Base-by-base conservation (phyloP, 2,113 vertebrate genomes). In the Naja naja region DNA sequence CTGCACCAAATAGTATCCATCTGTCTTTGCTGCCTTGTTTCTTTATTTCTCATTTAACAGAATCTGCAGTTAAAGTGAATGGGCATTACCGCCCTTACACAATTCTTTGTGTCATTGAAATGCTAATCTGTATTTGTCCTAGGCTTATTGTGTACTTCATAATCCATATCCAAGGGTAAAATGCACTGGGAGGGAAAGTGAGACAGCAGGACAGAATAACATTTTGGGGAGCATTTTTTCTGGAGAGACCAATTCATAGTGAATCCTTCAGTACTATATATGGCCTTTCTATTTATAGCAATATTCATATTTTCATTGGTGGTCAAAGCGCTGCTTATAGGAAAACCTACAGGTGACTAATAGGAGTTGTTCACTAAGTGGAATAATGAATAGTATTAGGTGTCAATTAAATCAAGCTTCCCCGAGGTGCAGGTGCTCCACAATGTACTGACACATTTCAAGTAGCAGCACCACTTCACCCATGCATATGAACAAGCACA, bases 381-480 rank as follows among this genome's bases (percentile, higher is more conserved):
- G 99, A 99, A 99, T 99, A 99, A 99, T 99, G 98, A 99, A 98
- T 98, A 98, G 98, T 98, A 98, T 99, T 98, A 99, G 99, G 98
- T 99, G 98, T 99, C 99, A 99, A 99, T 99, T 99, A 99, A 99
- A 99, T 98, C 98, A 98, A 98, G 98, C 98, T 98, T 98, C 98
- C 98, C 97, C 97, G 97, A 99, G 98, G 98, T 99, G 99, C 99
- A 99, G 99, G 99, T 99, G 99, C 98, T 98, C 97, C 97, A 98
- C 98, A 99, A 99, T 98, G 98, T 98, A 98, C 98, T 98, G 98
- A 98, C 98, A 99, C 98, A 98, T 98, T 98, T 98, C 98, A 98
- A 99, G 98, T 98, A 99, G 98, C 98, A 97, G 98, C 98, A 98
- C 98, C 98, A 99, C 98, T 99, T 99, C 98, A 99, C 98, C 98